Base-by-base conservation (phyloP, 64 coral and sea anemone genomes). In the Stichodactyla mertensii region DNA sequence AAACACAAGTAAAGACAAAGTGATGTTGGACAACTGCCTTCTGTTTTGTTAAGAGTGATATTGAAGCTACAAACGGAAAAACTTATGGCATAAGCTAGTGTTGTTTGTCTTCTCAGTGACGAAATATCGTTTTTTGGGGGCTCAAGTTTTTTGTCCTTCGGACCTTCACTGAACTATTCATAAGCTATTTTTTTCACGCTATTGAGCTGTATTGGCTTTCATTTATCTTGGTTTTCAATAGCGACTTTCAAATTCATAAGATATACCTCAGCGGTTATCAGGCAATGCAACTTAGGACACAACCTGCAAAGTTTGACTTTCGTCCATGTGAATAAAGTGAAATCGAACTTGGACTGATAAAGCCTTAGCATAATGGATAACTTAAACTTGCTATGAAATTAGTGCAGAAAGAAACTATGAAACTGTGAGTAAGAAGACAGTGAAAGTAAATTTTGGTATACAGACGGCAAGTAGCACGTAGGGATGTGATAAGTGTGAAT, bases 1-100 rank as follows among this genome's bases (percentile, higher is more conserved):
- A 74, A 74, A 74, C 69, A 74, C 69, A 9, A 74, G 22, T 74
- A 74, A 74, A 31, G 10, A 31, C 69, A 74, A 74, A 74, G 69
- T 31, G 24, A 74, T 74, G 69, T 74, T 31, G 69, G 26, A 31
- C 69, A 74, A 74, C 69, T 31, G 69, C 24, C 62, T 66, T n/a
- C 19, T 66, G 62, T 66, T 74, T 20, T 7, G 4, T 24, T 70
- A 27, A 31, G 10, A 13, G 26, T 74, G 69, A 74, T 74, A 74
- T 74, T 74, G 24, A 74, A 74, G 69, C 69, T 74, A 74, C 26
- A 74, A 74, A 28, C 24, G 4, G n/a, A 27, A 74, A 26, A 74
- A 66, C 62, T 20, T 66, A 66, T 66, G 22, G 62, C 22, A 66
- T n/a, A 66, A n/a, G 62, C 12, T 66, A 9, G 23, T 66, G 62